phyloP scores from a whole-genome alignment of 2,113 vertebrate species.

The Neoarius graeffei region DNA sequence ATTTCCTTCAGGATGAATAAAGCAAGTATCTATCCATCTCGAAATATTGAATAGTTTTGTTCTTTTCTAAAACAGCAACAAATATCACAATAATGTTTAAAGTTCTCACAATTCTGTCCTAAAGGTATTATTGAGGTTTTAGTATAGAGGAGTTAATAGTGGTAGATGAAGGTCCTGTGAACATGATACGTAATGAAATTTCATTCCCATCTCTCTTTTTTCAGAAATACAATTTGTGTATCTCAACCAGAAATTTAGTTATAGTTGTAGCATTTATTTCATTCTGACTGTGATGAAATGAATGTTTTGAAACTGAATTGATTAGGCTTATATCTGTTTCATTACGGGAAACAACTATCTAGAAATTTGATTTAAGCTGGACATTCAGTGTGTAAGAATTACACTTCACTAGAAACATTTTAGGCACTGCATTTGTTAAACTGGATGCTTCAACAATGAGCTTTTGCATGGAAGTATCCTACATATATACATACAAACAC shows the following conservation, averaged over 20 bases:
- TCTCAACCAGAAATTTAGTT: neutral
- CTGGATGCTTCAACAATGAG: neutral
- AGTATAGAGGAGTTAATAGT: neutral
- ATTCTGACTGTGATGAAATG: neutral
- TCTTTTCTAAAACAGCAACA: neutral
- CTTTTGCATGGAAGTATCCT: neutral
- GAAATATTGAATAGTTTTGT: neutral
- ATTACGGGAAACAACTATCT: neutral
- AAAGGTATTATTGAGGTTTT: neutral
- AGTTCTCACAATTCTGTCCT: neutral
- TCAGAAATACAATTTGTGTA: neutral
- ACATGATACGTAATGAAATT: neutral
- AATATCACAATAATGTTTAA: neutral
- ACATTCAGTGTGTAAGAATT: neutral
- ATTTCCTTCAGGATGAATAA: too few relatives aligned
- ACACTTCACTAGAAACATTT: neutral
- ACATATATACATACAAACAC: neutral
- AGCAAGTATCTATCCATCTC: too few relatives aligned
- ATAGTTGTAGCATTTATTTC: neutral
- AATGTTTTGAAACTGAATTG: neutral
- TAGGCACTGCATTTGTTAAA: neutral
- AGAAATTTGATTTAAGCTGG: neutral
- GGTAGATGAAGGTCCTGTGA: neutral
- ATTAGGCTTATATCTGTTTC: neutral
- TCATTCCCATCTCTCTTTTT: neutral